A percentile compares a stretch with the other conserved stretches of the same genome.
phyloP scores from a whole-genome alignment of 2,888 invertebrate genomes.

The Cheilosia vulpina region DNA sequence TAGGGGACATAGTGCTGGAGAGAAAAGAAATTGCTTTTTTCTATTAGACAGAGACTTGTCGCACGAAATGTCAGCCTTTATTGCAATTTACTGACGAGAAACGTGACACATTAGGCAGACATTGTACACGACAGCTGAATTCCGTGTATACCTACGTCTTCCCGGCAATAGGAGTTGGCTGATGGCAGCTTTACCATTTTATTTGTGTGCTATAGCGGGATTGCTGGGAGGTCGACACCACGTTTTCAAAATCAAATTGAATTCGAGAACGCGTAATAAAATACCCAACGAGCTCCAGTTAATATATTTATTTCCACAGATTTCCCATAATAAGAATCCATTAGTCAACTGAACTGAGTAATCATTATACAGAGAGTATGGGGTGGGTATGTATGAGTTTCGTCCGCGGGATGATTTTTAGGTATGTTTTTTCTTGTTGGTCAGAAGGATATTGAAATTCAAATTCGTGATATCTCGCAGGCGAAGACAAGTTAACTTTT shows the following conservation, averaged over 20 bases:
- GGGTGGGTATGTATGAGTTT: not conserved
- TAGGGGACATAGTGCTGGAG: conserved; percentile 5
- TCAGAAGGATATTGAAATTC: no score
- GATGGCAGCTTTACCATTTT: conserved; percentile 21
- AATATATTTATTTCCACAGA: conserved; percentile 62
- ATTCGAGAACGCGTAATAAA: conserved; percentile 69
- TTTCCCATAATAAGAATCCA: conserved; percentile 61
- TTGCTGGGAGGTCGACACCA: conserved; percentile 36
- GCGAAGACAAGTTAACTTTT: no score
- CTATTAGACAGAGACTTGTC: conserved; percentile 70
- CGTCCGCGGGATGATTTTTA: no score
- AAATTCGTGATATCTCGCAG: no score
- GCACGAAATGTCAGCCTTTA: conserved; percentile 79
- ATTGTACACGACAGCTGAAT: conserved; percentile 74
- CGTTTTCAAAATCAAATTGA: conserved; percentile 76
- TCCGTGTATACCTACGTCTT: conserved; percentile 22
- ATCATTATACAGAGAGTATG: not conserved
- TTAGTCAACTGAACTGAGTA: conserved; percentile 35
- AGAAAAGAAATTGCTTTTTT: conserved; percentile 69
- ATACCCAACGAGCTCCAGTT: conserved; percentile 50
- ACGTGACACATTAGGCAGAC: conserved; percentile 81
- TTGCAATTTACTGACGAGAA: conserved; percentile 80
- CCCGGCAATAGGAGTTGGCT: conserved; percentile 8
- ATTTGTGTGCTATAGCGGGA: conserved; percentile 4
- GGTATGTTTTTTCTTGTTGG: no score